A percentile compares a stretch with the other conserved stretches of the same genome.
Conservation (phyloP, 2,113 vertebrate genomes). For the Opisthocomus hoazin region DNA sequence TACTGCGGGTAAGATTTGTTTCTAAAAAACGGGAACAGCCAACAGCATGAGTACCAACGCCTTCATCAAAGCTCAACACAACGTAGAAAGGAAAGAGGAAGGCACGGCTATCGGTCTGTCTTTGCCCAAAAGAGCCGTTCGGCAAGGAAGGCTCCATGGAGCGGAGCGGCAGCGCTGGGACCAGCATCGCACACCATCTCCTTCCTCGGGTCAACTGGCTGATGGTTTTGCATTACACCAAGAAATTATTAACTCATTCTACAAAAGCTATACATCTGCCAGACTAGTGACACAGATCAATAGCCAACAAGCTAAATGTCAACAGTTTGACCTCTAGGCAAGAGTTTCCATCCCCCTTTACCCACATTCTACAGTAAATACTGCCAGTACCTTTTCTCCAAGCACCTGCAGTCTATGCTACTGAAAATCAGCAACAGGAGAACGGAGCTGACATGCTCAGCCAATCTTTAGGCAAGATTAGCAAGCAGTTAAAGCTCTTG, state of each 20-base stretch:
- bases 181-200: not conserved
- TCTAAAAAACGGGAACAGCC: slow-evolving; percentile 41
- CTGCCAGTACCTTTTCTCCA: not conserved
- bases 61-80: not conserved
- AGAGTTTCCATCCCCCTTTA: not conserved
- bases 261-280: not conserved
- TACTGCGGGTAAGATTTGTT: not conserved
- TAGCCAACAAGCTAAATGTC: not conserved
- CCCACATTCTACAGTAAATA: not conserved
- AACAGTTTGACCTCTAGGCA: not conserved
- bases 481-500: slow-evolving; percentile 31
- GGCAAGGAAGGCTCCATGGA: not conserved
- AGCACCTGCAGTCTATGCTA: not conserved
- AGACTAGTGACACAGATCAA: not conserved
- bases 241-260: slow-evolving; percentile 40
- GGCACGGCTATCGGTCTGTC: accelerated
- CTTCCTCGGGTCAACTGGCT: not conserved
- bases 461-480: slow-evolving; percentile 32
- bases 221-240: not conserved
- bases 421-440: not conserved
- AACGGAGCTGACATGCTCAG: not conserved
- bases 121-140: not conserved
- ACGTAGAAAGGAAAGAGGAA: slow-evolving; percentile 21
- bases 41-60: not conserved
- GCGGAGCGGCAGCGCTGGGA: not conserved